Evolutionary conservation across 1,140 invertebrate species (phyloP), one percentile per base, ranked within the genome.

Genomic region (Araneus ventricosus): DNA sequence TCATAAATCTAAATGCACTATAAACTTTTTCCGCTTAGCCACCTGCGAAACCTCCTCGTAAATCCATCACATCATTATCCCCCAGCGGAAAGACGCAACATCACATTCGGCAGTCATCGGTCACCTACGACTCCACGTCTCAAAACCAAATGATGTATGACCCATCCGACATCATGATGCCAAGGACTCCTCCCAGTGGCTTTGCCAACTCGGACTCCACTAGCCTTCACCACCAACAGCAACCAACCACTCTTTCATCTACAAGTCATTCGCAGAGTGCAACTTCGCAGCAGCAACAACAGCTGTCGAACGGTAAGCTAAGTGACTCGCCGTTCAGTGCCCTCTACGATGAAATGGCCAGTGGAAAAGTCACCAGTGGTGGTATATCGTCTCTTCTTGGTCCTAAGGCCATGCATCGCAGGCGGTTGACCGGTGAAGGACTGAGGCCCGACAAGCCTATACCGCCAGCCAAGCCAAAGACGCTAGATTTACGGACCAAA

Each of bases 21-120:
- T 70, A 20, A 37, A 10, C 14, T 10, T 67, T 86, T 95, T 95
- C 95, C 96, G 94, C 96, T 96, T 94, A 95, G 96, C 92, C 96
- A 96, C 20, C 96, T 95, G 96, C 96, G 80, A 96, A 96, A 94
- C 96, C 96, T 34, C 95, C 96, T 96, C 96, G 95, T 96, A 96
- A 96, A 94, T 94, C 87, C 52, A 84, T 86, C 79, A 86, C 93
- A 39, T 86, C 92, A 17, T 22, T 94, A 22, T 93, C 91, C 52
- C 88, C 93, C 7, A 87, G 85, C 57, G 89, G 93, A 22, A 94
- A 93, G 45, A 88, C 91, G 4, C 27, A 96, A 96, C 94, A 67
- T 52, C 79, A 96, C 95, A 94, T 96, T 96, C 92, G 94, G 94
- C 90, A 88, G 95, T 96, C 5, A 97, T 97, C 95, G 96, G 97